These are phyloP conservation scores for Salvator merianae DNA, from an alignment of 2,113 vertebrate species.

Conservation along the genomic window DNA sequence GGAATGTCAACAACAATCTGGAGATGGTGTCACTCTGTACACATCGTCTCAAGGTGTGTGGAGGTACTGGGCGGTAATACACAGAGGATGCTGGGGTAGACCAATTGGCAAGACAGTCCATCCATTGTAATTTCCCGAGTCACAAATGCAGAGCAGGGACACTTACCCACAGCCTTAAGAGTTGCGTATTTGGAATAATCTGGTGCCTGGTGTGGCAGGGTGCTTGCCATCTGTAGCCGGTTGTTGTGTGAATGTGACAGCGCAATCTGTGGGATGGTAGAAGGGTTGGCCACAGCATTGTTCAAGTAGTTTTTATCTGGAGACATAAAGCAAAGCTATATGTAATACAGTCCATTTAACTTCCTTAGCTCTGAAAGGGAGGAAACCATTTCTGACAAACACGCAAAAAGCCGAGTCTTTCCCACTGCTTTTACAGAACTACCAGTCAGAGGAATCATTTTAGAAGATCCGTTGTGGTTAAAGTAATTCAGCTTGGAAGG, in stretches of 20 bases:
- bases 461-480: too few species aligned
- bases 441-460: neutral
- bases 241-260: conserved; percentile 57
- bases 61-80: neutral
- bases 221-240: conserved; percentile 48
- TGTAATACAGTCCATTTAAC: neutral
- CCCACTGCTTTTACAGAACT: neutral
- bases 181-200: conserved; percentile 70
- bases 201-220: conserved; percentile 46
- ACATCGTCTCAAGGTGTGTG: neutral
- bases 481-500: neutral
- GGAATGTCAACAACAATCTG: neutral
- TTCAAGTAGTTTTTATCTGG: conserved; percentile 74
- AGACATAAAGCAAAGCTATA: neutral
- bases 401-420: neutral
- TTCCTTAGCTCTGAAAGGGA: neutral
- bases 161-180: conserved; percentile 76
- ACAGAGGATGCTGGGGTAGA: neutral
- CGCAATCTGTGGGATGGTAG: conserved; percentile 39
- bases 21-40: neutral
- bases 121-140: too few species aligned
- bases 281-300: conserved; percentile 42
- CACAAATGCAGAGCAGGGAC: rapidly evolving
- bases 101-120: neutral
- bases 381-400: neutral